Evolutionary conservation across 2,888 invertebrate species (phyloP).

Genomic region (Diarsia rubi): DNA sequence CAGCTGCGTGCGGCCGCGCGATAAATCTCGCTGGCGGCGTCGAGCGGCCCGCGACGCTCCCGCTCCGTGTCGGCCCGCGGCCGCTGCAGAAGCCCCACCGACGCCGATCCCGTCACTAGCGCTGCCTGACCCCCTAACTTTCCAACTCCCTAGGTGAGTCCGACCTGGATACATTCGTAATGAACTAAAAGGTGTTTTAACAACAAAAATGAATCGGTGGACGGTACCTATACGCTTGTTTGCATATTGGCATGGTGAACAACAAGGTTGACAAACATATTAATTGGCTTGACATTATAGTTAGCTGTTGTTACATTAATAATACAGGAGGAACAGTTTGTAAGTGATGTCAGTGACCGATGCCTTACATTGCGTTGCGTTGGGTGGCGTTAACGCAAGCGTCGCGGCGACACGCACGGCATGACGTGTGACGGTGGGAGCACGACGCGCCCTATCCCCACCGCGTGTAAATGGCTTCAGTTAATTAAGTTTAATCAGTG

Average conservation of each 20-base stretch:
- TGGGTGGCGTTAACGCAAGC: constrained; percentile 37
- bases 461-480: constrained; percentile 89
- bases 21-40: constrained; percentile 82
- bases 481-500: constrained; percentile 91
- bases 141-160: constrained; percentile 48
- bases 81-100: constrained; percentile 50
- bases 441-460: constrained; percentile 74
- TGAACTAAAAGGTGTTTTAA: constrained; percentile 45
- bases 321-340: constrained; percentile 52
- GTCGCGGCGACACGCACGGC: constrained; percentile 57
- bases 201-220: constrained; percentile 32
- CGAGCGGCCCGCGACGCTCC: constrained; percentile 56
- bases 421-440: constrained; percentile 64
- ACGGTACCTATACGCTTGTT: constrained; percentile 6
- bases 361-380: constrained; percentile 70
- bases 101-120: constrained; percentile 39
- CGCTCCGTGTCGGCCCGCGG: constrained; percentile 46
- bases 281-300: constrained; percentile 26
- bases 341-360: constrained; percentile 77
- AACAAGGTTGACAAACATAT: constrained; percentile 22
- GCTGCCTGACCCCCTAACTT: constrained; percentile 46
- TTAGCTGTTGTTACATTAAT: constrained; percentile 24
- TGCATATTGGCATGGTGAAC: constrained; percentile 20
- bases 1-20: constrained; percentile 86
- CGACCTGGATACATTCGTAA: constrained; percentile 57